Base-by-base conservation (phyloP, 1,140 invertebrate genomes). In the Eueides isabella region DNA sequence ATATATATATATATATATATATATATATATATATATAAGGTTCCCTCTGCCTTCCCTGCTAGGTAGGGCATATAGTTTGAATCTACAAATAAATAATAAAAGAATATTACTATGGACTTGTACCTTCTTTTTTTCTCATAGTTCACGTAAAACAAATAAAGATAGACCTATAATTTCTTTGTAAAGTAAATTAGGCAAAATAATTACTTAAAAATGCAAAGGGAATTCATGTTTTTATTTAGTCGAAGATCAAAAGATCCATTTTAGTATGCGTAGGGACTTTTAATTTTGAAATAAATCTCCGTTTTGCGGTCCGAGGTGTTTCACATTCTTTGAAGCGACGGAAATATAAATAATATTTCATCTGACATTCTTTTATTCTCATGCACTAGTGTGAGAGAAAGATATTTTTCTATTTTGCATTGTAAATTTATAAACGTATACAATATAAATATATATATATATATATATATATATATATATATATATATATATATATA, bases 221-320 rank as follows among this genome's bases (percentile, higher is more conserved):
- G 44, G 6, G 9, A 26, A 23, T 55, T 11, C 19, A 26, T 55
- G 11, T 55, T 55, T 55, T 55, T 44, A 19, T 55, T 55, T 55
- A 55, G 19, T 23, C n/a, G 9, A 55, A 55, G 2, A 55, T 55
- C 44, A 55, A 55, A 55, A 55, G 44, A 55, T 55, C 44, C 9
- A 55, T 55, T 55, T 55, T 11, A 55, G 23, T 55, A 23, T 19
- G 19, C 44, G 16, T 23, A 12, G 19, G 23, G n/a, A 55, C 9
- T 55, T 55, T 55, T 55, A 55, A 55, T 55, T 55, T 55, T 2
- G 44, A 55, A 55, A 55, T 55, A 55, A 55, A 55, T 55, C 44
- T 26, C 44, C 9, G 44, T n/a, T 55, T 12, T 11, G n/a, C 6
- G 19, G 44, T 26, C 44, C 44, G 19, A 55, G 44, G 44, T 55